phyloP scores from a whole-genome alignment of 2,113 vertebrate genomes.

The Riparia riparia region DNA sequence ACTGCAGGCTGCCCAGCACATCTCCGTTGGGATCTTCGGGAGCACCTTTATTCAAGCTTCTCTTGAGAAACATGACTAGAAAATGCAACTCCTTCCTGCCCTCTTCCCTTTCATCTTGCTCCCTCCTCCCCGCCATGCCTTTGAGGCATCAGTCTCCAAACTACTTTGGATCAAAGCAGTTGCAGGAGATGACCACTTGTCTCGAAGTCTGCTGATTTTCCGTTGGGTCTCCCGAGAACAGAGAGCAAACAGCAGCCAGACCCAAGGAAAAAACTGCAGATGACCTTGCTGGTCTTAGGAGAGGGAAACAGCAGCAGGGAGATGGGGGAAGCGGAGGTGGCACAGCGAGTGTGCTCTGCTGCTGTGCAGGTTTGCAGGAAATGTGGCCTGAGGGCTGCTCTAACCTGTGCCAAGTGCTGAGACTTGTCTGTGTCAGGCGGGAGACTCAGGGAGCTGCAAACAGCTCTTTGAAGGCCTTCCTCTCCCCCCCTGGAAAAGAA shows the following conservation, averaged over 20 bases:
- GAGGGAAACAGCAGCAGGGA: background rate
- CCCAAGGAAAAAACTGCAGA: background rate
- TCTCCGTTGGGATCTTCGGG: background rate
- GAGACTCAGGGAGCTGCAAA: background rate
- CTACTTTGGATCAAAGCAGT: background rate
- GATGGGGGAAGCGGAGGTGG: accelerated
- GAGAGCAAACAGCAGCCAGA: background rate
- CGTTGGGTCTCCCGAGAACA: background rate
- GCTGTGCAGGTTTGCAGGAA: background rate
- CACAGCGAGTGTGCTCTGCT: background rate
- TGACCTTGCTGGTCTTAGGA: accelerated
- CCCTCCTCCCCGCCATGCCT: background rate
- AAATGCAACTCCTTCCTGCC: background rate
- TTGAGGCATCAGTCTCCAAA: background rate
- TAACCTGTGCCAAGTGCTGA: background rate
- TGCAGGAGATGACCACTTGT: accelerated
- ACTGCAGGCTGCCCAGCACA: background rate
- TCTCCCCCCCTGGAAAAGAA: background rate
- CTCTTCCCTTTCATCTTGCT: conserved; percentile 14
- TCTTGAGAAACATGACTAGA: background rate
- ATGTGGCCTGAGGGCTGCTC: background rate
- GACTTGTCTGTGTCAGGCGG: background rate
- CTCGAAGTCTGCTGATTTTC: background rate
- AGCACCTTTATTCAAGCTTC: background rate
- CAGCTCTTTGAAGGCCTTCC: background rate